A percentile compares a stretch with the other conserved stretches of the same genome.
Conservation (phyloP, 2,888 invertebrate genomes). For the Philhelius pedissequus region DNA sequence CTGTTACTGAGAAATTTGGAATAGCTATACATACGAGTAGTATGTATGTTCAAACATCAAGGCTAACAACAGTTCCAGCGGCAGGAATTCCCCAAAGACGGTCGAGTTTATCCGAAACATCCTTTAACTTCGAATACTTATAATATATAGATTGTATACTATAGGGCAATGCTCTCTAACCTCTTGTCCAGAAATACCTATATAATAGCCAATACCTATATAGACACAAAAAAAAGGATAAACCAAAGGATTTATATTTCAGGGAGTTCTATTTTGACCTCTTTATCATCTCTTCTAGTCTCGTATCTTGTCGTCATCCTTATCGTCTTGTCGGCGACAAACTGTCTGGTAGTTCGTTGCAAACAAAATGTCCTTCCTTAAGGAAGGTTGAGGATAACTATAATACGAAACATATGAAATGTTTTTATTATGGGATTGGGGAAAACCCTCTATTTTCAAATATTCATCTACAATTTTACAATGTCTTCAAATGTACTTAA, state of each 20-base stretch:
- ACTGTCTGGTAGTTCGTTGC: constrained; percentile 28
- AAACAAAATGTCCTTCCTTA: constrained; percentile 5
- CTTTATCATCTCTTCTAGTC: not conserved
- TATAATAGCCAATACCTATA: not conserved
- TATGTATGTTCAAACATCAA: too few species aligned
- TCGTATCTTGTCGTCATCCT: not conserved
- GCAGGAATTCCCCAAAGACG: constrained; percentile 61
- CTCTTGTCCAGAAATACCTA: constrained; percentile 6
- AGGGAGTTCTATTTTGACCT: constrained; percentile 49
- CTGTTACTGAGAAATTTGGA: constrained; percentile 33
- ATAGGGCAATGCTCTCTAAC: not conserved
- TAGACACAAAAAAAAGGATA: constrained; percentile 39
- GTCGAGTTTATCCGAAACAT: constrained; percentile 2
- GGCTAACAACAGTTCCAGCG: constrained; percentile 1
- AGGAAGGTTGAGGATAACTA: not conserved
- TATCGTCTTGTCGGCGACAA: constrained; percentile 35
- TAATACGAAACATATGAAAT: constrained; percentile 55
- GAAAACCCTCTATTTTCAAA: constrained; percentile 39
- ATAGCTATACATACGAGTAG: not conserved
- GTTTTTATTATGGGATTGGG: constrained; percentile 14
- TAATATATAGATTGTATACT: not conserved
- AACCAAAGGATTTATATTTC: constrained; percentile 42
- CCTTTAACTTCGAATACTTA: not conserved
- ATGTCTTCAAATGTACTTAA: constrained; percentile 58
- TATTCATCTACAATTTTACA: constrained; percentile 24